Conservation (phyloP, 2,888 invertebrate species). For the Gari tellinella region DNA sequence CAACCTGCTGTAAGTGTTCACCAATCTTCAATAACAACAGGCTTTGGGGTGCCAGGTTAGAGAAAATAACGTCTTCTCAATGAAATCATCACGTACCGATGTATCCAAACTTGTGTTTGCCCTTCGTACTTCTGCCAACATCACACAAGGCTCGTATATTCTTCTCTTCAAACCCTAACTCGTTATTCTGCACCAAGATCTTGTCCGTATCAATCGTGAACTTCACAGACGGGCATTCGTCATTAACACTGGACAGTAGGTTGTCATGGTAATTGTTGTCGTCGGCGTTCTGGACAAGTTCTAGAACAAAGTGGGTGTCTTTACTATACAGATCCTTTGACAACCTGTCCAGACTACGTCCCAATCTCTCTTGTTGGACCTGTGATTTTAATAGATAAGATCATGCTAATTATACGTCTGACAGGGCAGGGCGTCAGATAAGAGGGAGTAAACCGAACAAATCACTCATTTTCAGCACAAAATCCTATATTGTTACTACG, state of each 20-base stretch:
- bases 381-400: slow-evolving; percentile 1
- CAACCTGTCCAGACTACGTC: slow-evolving; percentile 81
- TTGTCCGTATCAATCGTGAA: slow-evolving; percentile 74
- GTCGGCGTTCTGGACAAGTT: slow-evolving; percentile 84
- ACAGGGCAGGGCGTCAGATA: too few species aligned
- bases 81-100: slow-evolving; percentile 81
- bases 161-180: slow-evolving; percentile 80
- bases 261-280: slow-evolving; percentile 82
- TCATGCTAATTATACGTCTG: too few species aligned
- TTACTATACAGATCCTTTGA: slow-evolving; percentile 82
- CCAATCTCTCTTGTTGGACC: slow-evolving; percentile 81
- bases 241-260: slow-evolving; percentile 43
- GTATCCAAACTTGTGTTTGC: slow-evolving; percentile 83
- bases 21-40: too few species aligned
- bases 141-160: slow-evolving; percentile 84
- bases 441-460: too few species aligned
- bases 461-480: too few species aligned
- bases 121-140: slow-evolving; percentile 84
- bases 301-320: slow-evolving; percentile 84
- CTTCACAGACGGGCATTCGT: slow-evolving; percentile 73
- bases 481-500: too few species aligned
- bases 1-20: too few species aligned
- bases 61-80: background rate
- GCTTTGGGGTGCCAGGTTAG: too few species aligned
- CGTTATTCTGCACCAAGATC: slow-evolving; percentile 82